Evolutionary conservation across 2,113 vertebrate species (phyloP).

Genomic region (Chinchilla lanigera): DNA sequence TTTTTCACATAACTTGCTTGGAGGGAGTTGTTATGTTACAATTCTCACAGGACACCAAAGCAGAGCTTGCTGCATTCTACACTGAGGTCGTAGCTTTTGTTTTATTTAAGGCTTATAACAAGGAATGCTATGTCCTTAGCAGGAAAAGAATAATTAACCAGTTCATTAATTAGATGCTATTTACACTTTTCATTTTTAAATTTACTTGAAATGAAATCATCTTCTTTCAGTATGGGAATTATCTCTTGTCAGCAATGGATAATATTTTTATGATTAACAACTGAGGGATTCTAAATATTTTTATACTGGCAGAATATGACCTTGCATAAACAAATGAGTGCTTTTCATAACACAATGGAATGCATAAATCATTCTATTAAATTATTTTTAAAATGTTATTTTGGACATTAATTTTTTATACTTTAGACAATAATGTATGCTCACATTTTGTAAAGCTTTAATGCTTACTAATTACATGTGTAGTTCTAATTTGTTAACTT

Average conservation of each 20-base stretch:
- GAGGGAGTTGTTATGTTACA: background rate
- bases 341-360: background rate
- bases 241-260: background rate
- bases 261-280: conserved; percentile 11
- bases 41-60: background rate
- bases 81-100: background rate
- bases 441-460: conserved; percentile 5
- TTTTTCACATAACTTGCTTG: conserved; percentile 22
- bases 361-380: background rate
- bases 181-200: conserved; percentile 41
- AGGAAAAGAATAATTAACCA: conserved; percentile 41
- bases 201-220: conserved; percentile 42
- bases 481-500: background rate
- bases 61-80: background rate
- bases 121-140: conserved; percentile 43
- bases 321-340: conserved; percentile 2
- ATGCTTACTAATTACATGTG: conserved; percentile 18
- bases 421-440: background rate
- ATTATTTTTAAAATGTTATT: background rate
- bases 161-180: conserved; percentile 45
- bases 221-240: background rate
- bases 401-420: background rate
- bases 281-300: background rate
- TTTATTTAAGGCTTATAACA: conserved; percentile 38
- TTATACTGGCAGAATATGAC: background rate